Conservation (phyloP, 2,113 vertebrate genomes). For the Nannobrachium achirus region DNA sequence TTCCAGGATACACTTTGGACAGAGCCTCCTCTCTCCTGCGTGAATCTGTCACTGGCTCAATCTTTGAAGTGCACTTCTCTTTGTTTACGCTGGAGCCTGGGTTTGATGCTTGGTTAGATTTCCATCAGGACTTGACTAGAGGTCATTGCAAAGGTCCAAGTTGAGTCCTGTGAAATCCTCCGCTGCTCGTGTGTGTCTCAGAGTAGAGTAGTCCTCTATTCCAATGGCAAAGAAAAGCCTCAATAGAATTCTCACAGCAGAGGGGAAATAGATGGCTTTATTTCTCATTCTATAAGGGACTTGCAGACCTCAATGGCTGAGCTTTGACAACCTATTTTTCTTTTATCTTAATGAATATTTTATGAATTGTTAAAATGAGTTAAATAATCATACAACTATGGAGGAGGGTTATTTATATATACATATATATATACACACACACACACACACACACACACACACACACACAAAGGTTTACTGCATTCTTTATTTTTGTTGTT, state of each 20-base stretch:
- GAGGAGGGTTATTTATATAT: constrained; percentile 37
- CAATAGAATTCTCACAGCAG: constrained; percentile 25
- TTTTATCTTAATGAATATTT: constrained; percentile 64
- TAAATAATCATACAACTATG: constrained; percentile 40
- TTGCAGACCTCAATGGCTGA: constrained; percentile 55
- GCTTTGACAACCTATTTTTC: constrained; percentile 59
- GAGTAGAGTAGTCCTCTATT: constrained; percentile 40
- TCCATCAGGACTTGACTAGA: constrained; percentile 67
- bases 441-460: too few relatives aligned
- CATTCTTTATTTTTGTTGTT: too few relatives aligned
- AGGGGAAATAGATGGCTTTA: constrained; percentile 31
- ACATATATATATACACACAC: too few relatives aligned
- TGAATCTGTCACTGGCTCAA: constrained; percentile 20
- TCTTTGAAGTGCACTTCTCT: constrained; percentile 64
- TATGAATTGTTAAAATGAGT: constrained; percentile 55
- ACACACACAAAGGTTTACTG: too few relatives aligned
- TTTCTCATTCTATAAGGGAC: constrained; percentile 52
- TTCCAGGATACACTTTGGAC: not conserved
- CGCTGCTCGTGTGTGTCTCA: constrained; percentile 43
- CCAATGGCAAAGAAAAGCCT: constrained; percentile 31
- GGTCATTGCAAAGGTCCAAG: constrained; percentile 60
- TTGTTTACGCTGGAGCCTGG: constrained; percentile 68
- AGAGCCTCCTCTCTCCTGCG: constrained; percentile 14
- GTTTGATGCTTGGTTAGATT: constrained; percentile 70
- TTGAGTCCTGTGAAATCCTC: constrained; percentile 57